phyloP scores from a whole-genome alignment of 2,888 invertebrate genomes.

The Adineta ricciae region DNA sequence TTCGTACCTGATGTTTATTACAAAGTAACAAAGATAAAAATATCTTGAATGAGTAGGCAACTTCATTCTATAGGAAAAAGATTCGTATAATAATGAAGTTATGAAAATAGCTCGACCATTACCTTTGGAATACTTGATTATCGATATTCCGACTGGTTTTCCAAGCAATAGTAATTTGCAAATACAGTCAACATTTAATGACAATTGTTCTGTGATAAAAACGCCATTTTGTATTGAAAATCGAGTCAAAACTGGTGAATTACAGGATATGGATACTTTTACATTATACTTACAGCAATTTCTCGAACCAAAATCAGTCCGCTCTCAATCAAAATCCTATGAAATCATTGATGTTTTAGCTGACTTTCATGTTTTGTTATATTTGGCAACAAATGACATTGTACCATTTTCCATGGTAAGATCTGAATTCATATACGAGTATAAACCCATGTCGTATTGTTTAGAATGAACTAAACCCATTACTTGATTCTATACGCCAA shows the following conservation, averaged over 20 bases:
- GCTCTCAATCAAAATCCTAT: constrained; percentile 40
- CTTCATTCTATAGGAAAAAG: constrained; percentile 66
- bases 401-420: constrained; percentile 55
- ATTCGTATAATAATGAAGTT: constrained; percentile 92
- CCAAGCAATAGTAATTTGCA: constrained; percentile 50
- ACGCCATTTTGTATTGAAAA: constrained; percentile 70
- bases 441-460: background rate
- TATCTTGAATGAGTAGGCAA: background rate
- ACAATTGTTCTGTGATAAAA: constrained; percentile 6
- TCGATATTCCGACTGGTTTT: constrained; percentile 89
- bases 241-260: constrained; percentile 53
- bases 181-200: constrained; percentile 19
- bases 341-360: constrained; percentile 63
- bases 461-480: constrained; percentile 62
- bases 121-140: constrained; percentile 89
- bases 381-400: constrained; percentile 81
- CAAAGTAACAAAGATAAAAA: constrained; percentile 58
- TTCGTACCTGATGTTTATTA: constrained; percentile 98
- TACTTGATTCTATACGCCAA: constrained; percentile 66
- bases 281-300: background rate
- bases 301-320: background rate
- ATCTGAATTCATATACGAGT: too few species aligned
- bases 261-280: constrained; percentile 36
- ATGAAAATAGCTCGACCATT: constrained; percentile 79
- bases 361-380: constrained; percentile 86